These are phyloP conservation scores for Rutpela maculata DNA, from an alignment of 2,888 invertebrate species.

Conservation along the genomic window DNA sequence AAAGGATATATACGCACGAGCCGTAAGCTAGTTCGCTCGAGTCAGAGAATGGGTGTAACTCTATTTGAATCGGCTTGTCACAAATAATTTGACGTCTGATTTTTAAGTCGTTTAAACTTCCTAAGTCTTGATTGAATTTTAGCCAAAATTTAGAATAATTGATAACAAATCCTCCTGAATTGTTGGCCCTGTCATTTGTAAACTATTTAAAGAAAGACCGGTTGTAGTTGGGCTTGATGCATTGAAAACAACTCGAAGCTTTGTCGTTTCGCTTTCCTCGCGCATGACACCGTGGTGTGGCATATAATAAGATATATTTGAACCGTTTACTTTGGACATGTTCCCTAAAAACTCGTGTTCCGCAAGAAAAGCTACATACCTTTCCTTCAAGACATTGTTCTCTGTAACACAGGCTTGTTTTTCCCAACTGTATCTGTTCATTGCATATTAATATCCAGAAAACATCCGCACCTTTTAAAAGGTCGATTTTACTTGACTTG, in stretches of 20 bases:
- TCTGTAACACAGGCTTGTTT: background rate
- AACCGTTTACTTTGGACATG: background rate
- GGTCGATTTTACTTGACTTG: background rate
- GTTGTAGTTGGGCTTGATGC: background rate
- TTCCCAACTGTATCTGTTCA: background rate
- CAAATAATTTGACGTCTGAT: slow-evolving; percentile 17
- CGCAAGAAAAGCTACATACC: background rate
- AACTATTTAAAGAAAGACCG: slow-evolving; percentile 28
- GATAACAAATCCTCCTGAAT: slow-evolving; percentile 38
- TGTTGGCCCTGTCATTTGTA: slow-evolving; percentile 34
- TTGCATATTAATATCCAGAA: background rate
- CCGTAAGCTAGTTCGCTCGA: slow-evolving; percentile 18
- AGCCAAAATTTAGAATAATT: slow-evolving; percentile 27
- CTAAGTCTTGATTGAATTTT: no score
- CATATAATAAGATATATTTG: slow-evolving; percentile 26
- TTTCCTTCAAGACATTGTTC: background rate
- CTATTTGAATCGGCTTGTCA: background rate
- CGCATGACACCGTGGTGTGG: slow-evolving; percentile 41
- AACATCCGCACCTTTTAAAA: background rate
- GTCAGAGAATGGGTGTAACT: slow-evolving; percentile 34
- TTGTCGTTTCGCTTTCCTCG: slow-evolving; percentile 21
- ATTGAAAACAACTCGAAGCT: slow-evolving; percentile 39
- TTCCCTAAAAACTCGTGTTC: background rate
- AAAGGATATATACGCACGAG: slow-evolving; percentile 14
- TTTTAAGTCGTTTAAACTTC: no score